Evolutionary conservation across 2,797 vertebrate species (phyloP).

Genomic region (Chaetophractus vellerosus): DNA sequence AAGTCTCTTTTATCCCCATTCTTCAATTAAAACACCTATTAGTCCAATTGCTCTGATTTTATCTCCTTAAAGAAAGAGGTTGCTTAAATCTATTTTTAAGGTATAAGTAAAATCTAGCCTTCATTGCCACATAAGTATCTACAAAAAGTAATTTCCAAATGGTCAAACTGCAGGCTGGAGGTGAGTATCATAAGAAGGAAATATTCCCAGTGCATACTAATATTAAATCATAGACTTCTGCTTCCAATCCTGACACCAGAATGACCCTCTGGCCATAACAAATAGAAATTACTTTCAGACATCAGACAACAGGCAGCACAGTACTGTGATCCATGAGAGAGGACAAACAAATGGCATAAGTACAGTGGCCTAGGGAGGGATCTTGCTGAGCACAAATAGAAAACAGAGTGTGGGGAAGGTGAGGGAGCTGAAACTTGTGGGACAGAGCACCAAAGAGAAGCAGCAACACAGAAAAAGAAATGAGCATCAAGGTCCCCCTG

Average conservation of each 20-base stretch:
- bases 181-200: neutral
- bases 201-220: neutral
- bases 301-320: neutral
- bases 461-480: constrained; percentile 32
- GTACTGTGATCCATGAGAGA: neutral
- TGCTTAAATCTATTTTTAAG: constrained; percentile 29
- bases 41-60: constrained; percentile 13
- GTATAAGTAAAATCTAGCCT: constrained; percentile 17
- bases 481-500: neutral
- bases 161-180: neutral
- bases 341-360: neutral
- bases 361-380: neutral
- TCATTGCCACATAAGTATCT: neutral
- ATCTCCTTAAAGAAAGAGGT: constrained; percentile 22
- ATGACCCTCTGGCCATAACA: neutral
- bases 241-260: neutral
- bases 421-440: neutral
- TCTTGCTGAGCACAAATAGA: neutral
- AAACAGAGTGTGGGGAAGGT: neutral
- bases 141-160: constrained; percentile 34
- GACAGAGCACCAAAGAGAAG: neutral
- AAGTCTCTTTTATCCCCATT: constrained; percentile 17
- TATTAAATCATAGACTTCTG: neutral
- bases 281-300: constrained; percentile 7
- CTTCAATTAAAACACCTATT: constrained; percentile 49